Base-by-base conservation (phyloP, 2,113 vertebrate species). In the Chunga burmeisteri region DNA sequence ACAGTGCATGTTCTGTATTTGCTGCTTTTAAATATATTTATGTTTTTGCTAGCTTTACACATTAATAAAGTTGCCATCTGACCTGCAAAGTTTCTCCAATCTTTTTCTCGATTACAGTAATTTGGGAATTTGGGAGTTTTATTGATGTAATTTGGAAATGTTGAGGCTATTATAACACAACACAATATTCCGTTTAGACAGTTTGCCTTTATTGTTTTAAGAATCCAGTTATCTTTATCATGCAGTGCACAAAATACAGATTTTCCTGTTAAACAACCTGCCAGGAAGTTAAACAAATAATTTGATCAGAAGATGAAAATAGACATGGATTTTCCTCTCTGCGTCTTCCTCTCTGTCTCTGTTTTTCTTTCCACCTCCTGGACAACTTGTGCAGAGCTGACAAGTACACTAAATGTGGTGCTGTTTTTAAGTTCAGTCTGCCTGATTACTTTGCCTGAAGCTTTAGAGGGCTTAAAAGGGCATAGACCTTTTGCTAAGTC, bases 121-220 rank as follows among this genome's bases (percentile, higher is more conserved):
- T 94, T 88, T 93, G n/a, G 40, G 32, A 81, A 65, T 94, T 88
- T 93, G n/a, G 40, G 32, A 75, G 79, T 94, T 95, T 96, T 91
- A 96, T 66, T 92, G 62, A 66, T 77, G 40, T 14, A 93, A 84
- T 91, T 92, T 81, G 93, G n/a, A 96, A 90, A 91, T n/a, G 44
- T 49, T 86, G 29, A 70, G 86, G 19, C 40, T 82, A 58, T 90
- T 95, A 72, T 40, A 95, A 74, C 52, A 75, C 42, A 86, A 62
- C 23, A 49, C 50, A 96, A 46, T 86, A 90, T 67, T 71, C 56
- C 29, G 15, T 71, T 40, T 77, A 93, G 50, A 86, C 63, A 78
- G 44, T 59, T 91, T 59, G 38, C 44, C 42, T 94, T 97, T 87
- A 90, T 77, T 96, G 20, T 81, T 79, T 80, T 74, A 88, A 90